phyloP scores from a whole-genome alignment of 2,113 vertebrate species.

The Plecotus auritus region DNA sequence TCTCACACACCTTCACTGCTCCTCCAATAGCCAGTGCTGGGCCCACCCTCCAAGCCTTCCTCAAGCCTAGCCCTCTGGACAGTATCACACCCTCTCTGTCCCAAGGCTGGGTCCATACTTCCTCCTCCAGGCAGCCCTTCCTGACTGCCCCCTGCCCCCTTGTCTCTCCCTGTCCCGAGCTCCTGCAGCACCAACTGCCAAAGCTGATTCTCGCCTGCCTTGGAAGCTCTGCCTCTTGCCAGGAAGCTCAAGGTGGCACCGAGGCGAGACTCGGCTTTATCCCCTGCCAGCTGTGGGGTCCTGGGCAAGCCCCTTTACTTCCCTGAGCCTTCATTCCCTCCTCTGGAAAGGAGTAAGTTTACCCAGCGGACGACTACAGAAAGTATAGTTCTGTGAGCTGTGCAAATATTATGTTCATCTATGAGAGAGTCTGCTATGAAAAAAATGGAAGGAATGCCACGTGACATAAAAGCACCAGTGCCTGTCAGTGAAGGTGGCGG shows the following conservation, averaged over 20 bases:
- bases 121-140: background rate
- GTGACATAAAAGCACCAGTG: background rate
- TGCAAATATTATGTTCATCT: background rate
- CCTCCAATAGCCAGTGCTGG: background rate
- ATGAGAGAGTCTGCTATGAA: background rate
- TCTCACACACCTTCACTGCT: background rate
- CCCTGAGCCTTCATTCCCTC: background rate
- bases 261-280: background rate
- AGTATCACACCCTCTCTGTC: background rate
- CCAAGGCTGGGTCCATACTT: rapidly evolving
- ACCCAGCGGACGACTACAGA: background rate
- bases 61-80: background rate
- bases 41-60: background rate
- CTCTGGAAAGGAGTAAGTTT: background rate
- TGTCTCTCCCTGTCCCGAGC: background rate
- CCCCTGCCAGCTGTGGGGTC: background rate
- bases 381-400: background rate
- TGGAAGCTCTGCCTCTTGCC: background rate
- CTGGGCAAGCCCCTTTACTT: background rate
- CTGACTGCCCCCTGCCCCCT: background rate
- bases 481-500: background rate
- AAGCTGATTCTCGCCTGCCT: background rate
- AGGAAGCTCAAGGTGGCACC: background rate
- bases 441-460: background rate
- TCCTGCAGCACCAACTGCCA: background rate